phyloP scores from a whole-genome alignment of 2,888 invertebrate species.

The Sussaba pulchella region DNA sequence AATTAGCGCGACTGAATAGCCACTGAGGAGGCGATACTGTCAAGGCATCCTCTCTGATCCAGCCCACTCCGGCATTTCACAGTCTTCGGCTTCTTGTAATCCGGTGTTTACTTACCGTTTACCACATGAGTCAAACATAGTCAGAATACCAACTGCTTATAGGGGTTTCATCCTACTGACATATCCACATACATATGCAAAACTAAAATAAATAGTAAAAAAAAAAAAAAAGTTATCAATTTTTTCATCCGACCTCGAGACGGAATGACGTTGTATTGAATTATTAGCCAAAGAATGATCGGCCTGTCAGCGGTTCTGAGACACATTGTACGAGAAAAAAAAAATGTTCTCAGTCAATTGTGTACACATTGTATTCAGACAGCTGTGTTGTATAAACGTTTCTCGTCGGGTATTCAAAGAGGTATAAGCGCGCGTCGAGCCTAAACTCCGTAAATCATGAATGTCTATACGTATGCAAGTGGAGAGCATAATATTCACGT shows the following conservation, averaged over 20 bases:
- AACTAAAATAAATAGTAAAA: not conserved
- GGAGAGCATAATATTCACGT: conserved; percentile 77
- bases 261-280: conserved; percentile 15
- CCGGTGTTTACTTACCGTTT: not conserved
- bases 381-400: conserved; percentile 23
- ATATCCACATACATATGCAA: not conserved
- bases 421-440: conserved; percentile 23
- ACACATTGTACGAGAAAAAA: conserved; percentile 1
- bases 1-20: not conserved
- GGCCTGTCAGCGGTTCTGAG: conserved; percentile 1
- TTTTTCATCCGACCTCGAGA: conserved; percentile 47
- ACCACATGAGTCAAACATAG: not conserved
- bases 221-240: no score
- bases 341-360: conserved; percentile 45
- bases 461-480: conserved; percentile 65
- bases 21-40: not conserved
- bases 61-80: not conserved
- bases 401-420: not conserved
- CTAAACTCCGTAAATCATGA: conserved; percentile 65
- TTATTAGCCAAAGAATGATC: conserved; percentile 37
- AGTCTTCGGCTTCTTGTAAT: not conserved
- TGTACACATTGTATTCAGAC: not conserved
- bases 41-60: not conserved
- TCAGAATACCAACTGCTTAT: conserved; percentile 4
- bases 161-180: not conserved